Evolutionary conservation across 2,888 invertebrate genomes (phyloP), one percentile per base, ranked within the genome.

Genomic region (Ichneumoninae sp.): DNA sequence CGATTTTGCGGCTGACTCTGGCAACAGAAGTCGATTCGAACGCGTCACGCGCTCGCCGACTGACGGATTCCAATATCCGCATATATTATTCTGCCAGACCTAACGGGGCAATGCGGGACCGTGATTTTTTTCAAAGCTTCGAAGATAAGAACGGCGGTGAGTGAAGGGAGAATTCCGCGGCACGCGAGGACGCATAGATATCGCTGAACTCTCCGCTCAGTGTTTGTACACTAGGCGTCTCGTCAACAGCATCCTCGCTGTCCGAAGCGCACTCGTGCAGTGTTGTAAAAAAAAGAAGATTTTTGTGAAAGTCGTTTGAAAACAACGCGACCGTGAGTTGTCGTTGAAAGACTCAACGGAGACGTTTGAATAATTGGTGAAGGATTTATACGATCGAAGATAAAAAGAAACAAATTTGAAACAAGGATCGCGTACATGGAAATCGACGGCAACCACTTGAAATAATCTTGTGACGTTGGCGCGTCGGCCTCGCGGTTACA

Each of bases 391-490:
- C 26, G 26, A 5, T 26, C 10, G 26, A 30, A 44, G 13, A 44
- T 13, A 60, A 73, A 60, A 69, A 40, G 26, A 30, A 19, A 69
- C 5, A 44, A 1, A 73, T 10, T 22, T 2, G 26, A n/a, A 74
- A 74, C 36, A 40, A 22, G 19, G 47, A 47, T 47, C 13, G 44
- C 47, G 26, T 69, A 13, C 47, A 63, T 60, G 47, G 2, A 57
- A 57, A 71, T 54, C 33, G 13, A n/a, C 22, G n/a, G 44, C 30
- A 5, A 13, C 40, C 19, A 26, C 44, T 76, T 57, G 44, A 82
- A 77, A 76, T 50, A 71, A 71, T 76, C 19, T 66, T n/a, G 81
- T 44, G 66, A 73, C 16, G 50, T 66, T 47, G 70, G 50, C 19
- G 10, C 30, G 54, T 7, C 33, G 33, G 50, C 69, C n/a, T 57